Percentiles rank a stretch among this genome's conserved stretches.
These are phyloP conservation scores for Chionodraco myersi DNA, from an alignment of 2,113 vertebrate species.

Conservation along the genomic window DNA sequence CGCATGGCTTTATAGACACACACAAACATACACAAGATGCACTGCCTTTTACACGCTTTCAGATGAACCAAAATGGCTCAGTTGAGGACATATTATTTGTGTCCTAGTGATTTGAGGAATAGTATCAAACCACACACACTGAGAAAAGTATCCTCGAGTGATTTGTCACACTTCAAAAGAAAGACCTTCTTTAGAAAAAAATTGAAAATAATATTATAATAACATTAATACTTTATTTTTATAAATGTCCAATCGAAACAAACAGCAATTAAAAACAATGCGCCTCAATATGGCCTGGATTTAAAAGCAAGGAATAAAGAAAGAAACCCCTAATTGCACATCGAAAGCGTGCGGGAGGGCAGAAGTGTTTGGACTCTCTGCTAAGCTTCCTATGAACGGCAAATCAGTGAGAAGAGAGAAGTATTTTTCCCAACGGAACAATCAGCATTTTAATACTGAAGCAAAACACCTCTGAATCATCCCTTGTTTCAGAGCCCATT, in stretches of 20 bases:
- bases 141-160: constrained; percentile 57
- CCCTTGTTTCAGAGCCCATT: constrained; percentile 58
- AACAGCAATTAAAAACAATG: constrained; percentile 8
- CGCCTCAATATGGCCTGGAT: neutral
- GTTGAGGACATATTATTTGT: constrained; percentile 24
- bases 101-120: no score
- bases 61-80: constrained; percentile 6
- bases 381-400: constrained; percentile 55
- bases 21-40: neutral
- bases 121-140: constrained; percentile 53
- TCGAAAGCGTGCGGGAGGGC: constrained; percentile 30
- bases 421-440: constrained; percentile 58
- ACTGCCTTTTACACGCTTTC: neutral
- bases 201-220: neutral
- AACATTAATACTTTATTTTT: neutral
- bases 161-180: constrained; percentile 76
- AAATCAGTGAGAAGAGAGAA: constrained; percentile 45
- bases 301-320: constrained; percentile 5
- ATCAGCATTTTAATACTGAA: constrained; percentile 72
- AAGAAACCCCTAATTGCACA: constrained; percentile 34
- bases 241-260: constrained; percentile 9
- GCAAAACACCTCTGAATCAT: constrained; percentile 74
- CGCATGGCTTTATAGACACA: neutral
- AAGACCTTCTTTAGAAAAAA: constrained; percentile 12
- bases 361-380: constrained; percentile 14